A percentile compares a stretch with the other conserved stretches of the same genome.
Conservation (phyloP, 2,888 invertebrate species). For the Andrena minutula region DNA sequence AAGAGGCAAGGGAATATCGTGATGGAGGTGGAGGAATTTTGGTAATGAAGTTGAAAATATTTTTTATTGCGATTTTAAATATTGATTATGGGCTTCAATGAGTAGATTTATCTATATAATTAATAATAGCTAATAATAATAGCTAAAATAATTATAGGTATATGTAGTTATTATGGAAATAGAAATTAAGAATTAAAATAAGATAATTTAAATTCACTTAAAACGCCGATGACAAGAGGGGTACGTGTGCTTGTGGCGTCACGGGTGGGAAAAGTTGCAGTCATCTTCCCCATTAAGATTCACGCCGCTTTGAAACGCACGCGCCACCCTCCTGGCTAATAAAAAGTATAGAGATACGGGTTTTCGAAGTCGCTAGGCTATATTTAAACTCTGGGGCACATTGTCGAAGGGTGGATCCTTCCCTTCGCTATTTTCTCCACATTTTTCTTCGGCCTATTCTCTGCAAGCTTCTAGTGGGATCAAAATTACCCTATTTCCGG, state of each 20-base stretch:
- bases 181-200: no score
- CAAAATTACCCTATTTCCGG: not conserved
- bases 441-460: not conserved
- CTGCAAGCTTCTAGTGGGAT: no score
- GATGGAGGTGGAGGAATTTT: not conserved
- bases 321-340: not conserved
- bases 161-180: no score
- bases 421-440: not conserved
- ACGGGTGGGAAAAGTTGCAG: no score
- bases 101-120: not conserved
- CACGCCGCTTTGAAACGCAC: conserved; percentile 10
- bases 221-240: no score
- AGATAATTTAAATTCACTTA: no score
- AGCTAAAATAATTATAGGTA: no score
- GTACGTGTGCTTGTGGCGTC: no score
- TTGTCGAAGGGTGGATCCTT: not conserved
- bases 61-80: no score
- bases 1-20: not conserved
- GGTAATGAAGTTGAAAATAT: not conserved
- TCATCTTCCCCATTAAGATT: conserved; percentile 37
- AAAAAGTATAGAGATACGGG: conserved; percentile 13
- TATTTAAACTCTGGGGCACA: conserved; percentile 31
- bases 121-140: no score
- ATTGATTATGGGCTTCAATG: no score
- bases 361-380: conserved; percentile 19